Percentiles rank a stretch among this genome's conserved stretches.
phyloP scores from a whole-genome alignment of 1,140 invertebrate species.

The Hycleus phaleratus region DNA sequence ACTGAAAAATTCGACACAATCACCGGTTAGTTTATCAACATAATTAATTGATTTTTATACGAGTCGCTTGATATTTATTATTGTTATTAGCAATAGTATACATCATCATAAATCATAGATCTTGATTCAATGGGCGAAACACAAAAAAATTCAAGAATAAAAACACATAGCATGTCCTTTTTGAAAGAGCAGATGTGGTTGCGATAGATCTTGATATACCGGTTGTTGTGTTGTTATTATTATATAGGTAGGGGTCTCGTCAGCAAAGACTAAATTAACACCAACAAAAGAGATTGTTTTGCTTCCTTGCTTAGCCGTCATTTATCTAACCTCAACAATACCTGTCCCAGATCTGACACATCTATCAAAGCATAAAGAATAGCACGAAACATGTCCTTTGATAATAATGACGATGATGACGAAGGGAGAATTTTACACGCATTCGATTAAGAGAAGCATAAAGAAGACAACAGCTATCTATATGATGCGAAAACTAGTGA shows the following conservation, averaged over 20 bases:
- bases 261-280: conserved; percentile 36
- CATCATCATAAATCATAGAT: no score
- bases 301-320: conserved; percentile 46
- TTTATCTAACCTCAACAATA: conserved; percentile 49
- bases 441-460: conserved; percentile 9
- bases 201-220: conserved; percentile 14
- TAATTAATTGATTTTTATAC: no score
- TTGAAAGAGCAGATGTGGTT: conserved; percentile 13
- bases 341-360: conserved; percentile 48
- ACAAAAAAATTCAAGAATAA: not conserved
- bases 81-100: no score
- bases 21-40: no score
- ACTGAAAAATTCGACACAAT: no score
- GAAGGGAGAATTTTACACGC: not conserved
- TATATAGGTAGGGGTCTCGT: conserved; percentile 8
- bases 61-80: no score
- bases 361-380: conserved; percentile 46
- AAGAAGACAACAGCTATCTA: not conserved
- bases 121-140: no score
- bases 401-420: not conserved
- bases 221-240: conserved; percentile 1
- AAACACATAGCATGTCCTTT: conserved; percentile 4
- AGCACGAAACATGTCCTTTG: conserved; percentile 1
- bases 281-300: conserved; percentile 49
- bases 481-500: no score